phyloP scores from a whole-genome alignment of 2,888 invertebrate species.

The Diploptera punctata region DNA sequence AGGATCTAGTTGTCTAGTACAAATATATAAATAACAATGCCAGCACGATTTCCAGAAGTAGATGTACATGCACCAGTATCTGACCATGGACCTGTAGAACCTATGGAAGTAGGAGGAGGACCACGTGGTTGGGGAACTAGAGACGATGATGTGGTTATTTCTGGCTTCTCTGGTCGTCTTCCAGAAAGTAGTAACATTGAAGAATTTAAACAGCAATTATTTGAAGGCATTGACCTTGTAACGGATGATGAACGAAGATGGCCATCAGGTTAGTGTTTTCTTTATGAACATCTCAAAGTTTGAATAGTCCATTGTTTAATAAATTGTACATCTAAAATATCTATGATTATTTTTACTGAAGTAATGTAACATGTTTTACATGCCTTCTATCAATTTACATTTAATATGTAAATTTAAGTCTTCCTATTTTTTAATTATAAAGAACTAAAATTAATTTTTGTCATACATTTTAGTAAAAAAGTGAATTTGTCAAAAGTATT shows the following conservation, averaged over 20 bases:
- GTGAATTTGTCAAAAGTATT: too few species aligned
- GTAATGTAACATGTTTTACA: too few species aligned
- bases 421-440: too few species aligned
- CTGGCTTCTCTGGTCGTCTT: constrained; percentile 84
- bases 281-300: too few species aligned
- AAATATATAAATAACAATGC: constrained; percentile 59
- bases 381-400: too few species aligned
- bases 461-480: too few species aligned
- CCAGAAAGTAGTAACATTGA: constrained; percentile 91
- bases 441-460: too few species aligned
- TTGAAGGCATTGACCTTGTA: constrained; percentile 90
- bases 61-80: constrained; percentile 50
- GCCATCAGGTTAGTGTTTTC: constrained; percentile 69
- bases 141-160: constrained; percentile 77
- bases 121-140: constrained; percentile 30
- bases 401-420: too few species aligned
- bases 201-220: constrained; percentile 91
- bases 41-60: constrained; percentile 69
- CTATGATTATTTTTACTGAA: too few species aligned
- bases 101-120: constrained; percentile 6
- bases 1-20: background rate
- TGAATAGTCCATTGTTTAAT: too few species aligned
- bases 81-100: constrained; percentile 22
- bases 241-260: constrained; percentile 92
- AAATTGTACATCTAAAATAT: too few species aligned